Base-by-base conservation (phyloP, 2,888 invertebrate genomes). In the Agonopterix heracliana region DNA sequence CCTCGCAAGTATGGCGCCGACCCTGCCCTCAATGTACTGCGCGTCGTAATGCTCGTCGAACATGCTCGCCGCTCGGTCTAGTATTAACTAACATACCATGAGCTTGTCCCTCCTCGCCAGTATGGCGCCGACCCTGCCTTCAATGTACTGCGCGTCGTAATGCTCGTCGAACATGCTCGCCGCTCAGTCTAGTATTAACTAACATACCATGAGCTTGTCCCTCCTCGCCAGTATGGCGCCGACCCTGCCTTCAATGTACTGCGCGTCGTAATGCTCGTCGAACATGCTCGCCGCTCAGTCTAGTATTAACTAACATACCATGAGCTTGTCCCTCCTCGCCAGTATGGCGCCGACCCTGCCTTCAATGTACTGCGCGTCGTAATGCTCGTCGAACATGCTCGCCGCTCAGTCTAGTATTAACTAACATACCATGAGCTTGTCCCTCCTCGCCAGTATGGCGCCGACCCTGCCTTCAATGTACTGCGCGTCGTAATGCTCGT, bases 371-470 rank as follows among this genome's bases (percentile, higher is more conserved):
- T 87, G 85, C 8, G 89, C 90, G 59, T 95, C 94, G 64, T 94
- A 93, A 59, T 96, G 95, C 0, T 92, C 91, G 38, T 91, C 81
- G 9, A 94, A 74, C 51, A 95, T 90, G 47, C 91, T 91, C 5
- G 82, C 86, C 0, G 94, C 94, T n/a, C n/a, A n/a, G n/a, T n/a
- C n/a, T n/a, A n/a, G n/a, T n/a, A n/a, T n/a, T n/a, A n/a, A n/a
- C n/a, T n/a, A n/a, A n/a, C n/a, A n/a, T n/a, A n/a, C n/a, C 71
- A 94, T 91, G 5, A 99, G 81, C 57, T 91, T 91, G 52, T 94
- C 91, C 51, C 93, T 90, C 11, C 96, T 81, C 0, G 88, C 81
- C 14, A 93, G 87, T 0, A 97, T 92, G 2, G 91, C 91, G 2
- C 90, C 79, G 34, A 95, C 77, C 52, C 94, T 85, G 41, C 90